phyloP scores from a whole-genome alignment of 2,113 vertebrate genomes.

The Ahaetulla prasina region DNA sequence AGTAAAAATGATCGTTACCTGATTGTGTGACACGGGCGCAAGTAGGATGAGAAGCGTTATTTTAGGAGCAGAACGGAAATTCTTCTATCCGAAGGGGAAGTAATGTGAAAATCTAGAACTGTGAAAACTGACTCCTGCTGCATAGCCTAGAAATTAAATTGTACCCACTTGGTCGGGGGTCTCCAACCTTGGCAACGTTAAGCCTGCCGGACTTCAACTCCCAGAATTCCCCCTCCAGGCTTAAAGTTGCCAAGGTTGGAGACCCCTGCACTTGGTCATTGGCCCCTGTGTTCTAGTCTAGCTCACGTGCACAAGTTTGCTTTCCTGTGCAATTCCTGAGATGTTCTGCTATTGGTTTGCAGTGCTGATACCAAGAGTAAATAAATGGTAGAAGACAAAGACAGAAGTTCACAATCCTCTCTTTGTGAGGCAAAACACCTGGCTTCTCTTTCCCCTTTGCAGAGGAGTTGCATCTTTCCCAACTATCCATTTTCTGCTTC shows the following conservation, averaged over 20 bases:
- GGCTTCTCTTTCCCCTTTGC: background rate
- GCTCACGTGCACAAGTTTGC: too few species aligned
- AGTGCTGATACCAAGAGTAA: background rate
- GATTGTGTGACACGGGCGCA: background rate
- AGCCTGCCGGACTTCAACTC: too few species aligned
- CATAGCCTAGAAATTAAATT: constrained; percentile 38
- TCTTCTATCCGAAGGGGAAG: constrained; percentile 41
- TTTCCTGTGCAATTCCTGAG: background rate
- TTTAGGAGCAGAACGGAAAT: constrained; percentile 22
- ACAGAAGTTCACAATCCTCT: background rate
- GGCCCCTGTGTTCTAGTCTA: background rate
- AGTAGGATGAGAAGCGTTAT: background rate
- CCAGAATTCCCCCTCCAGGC: too few species aligned
- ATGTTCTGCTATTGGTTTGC: background rate
- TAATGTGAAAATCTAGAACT: background rate
- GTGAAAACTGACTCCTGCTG: background rate
- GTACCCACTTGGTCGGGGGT: constrained; percentile 37
- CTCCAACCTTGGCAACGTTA: too few species aligned
- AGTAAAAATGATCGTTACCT: background rate
- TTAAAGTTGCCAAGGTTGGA: too few species aligned
- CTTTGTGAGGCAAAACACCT: background rate
- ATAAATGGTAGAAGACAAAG: background rate
- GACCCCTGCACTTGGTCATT: constrained; percentile 22
- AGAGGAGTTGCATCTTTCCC: background rate
- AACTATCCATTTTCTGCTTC: background rate